These are phyloP conservation scores for Acanthoscelides obtectus DNA, from an alignment of 2,888 invertebrate species.

Conservation along the genomic window DNA sequence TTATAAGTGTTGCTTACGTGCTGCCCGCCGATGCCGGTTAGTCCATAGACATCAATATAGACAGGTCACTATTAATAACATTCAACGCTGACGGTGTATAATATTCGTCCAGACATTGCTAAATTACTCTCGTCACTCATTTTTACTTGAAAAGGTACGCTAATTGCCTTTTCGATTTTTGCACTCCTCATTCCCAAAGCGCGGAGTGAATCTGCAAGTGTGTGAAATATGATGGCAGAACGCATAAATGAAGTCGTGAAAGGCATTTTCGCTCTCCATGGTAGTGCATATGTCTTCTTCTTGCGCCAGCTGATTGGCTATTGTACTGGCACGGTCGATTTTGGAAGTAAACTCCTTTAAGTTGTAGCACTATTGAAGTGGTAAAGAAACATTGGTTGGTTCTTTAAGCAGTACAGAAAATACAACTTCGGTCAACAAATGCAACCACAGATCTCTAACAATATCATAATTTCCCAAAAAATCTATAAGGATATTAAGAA, in stretches of 20 bases:
- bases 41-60: conserved; percentile 25
- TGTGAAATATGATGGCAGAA: not conserved
- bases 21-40: not conserved
- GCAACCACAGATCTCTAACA: too few species aligned
- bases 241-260: not conserved
- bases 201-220: not conserved
- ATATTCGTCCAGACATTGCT: conserved; percentile 24
- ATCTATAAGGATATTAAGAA: too few species aligned
- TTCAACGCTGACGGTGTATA: conserved; percentile 27
- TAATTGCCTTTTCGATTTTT: conserved; percentile 20
- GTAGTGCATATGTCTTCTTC: not conserved
- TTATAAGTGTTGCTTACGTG: too few species aligned
- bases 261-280: not conserved
- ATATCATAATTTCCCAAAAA: too few species aligned
- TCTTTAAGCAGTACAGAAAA: too few species aligned
- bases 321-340: too few species aligned
- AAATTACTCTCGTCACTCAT: conserved; percentile 23
- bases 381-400: too few species aligned
- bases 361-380: too few species aligned
- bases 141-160: conserved; percentile 20
- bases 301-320: not conserved
- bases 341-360: too few species aligned
- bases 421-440: too few species aligned
- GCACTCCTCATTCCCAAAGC: not conserved
- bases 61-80: conserved; percentile 33